Conservation (phyloP, 2,888 invertebrate species). For the Polia nebulosa region DNA sequence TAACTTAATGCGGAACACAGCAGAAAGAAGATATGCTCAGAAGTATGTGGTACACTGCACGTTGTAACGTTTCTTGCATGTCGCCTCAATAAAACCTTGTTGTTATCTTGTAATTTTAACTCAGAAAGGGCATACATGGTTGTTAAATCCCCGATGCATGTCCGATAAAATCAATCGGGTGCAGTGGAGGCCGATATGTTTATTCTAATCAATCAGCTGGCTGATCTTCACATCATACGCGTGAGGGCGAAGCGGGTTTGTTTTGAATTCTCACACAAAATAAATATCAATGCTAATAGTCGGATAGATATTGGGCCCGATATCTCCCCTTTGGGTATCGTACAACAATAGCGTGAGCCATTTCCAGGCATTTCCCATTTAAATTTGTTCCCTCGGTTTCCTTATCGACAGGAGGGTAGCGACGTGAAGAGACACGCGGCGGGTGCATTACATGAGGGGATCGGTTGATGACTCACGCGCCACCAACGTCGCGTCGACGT, state of each 20-base stretch:
- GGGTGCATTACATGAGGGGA: conserved; percentile 69
- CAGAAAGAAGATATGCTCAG: not conserved
- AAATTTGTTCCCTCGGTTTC: conserved; percentile 86
- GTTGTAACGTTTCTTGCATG: not conserved
- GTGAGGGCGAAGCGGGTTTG: conserved; percentile 70
- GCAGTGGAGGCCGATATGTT: conserved; percentile 49
- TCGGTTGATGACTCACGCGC: conserved; percentile 72
- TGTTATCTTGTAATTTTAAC: conserved; percentile 36
- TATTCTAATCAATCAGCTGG: conserved; percentile 63
- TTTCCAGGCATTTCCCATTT: conserved; percentile 89
- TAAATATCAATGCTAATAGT: conserved; percentile 86
- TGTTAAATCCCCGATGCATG: conserved; percentile 45
- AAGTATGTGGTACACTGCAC: not conserved
- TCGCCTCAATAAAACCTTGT: conserved; percentile 4
- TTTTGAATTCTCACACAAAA: conserved; percentile 85
- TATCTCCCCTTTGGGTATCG: conserved; percentile 85
- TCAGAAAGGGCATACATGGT: conserved; percentile 15
- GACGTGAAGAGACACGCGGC: conserved; percentile 69
- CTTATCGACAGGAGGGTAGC: conserved; percentile 81
- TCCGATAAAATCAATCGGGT: conserved; percentile 55
- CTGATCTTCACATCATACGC: conserved; percentile 62
- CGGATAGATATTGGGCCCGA: conserved; percentile 80
- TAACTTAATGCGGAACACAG: conserved; percentile 31
- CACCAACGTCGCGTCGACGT: conserved; percentile 56
- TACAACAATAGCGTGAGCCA: conserved; percentile 88